These are phyloP conservation scores for Parnassius apollo DNA, from an alignment of 2,888 invertebrate genomes.

Conservation along the genomic window DNA sequence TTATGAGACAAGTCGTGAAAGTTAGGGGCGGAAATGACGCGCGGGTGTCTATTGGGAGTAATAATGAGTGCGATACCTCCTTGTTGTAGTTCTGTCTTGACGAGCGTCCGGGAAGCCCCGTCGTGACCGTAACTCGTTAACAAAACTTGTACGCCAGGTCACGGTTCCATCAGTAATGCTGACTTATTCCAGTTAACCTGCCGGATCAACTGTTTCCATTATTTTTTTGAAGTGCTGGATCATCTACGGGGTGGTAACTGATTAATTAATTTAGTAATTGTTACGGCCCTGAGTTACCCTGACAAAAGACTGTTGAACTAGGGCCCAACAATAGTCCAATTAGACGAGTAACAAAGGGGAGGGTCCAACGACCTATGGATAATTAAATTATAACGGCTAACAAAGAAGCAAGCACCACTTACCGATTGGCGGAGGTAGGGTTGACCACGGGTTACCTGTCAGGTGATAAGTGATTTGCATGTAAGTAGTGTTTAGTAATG, in stretches of 20 bases:
- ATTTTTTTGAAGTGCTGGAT: conserved; percentile 47
- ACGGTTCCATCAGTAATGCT: conserved; percentile 59
- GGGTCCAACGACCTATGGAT: no score
- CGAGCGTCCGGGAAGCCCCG: conserved; percentile 57
- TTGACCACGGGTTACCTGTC: no score
- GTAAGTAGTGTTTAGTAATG: no score
- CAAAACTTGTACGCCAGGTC: conserved; percentile 54
- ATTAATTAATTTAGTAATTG: no score
- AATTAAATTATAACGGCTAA: no score
- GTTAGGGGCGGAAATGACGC: conserved; percentile 72
- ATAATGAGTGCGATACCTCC: conserved; percentile 40
- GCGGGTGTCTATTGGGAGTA: conserved; percentile 38
- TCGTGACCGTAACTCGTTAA: conserved; percentile 52
- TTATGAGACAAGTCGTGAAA: conserved; percentile 69
- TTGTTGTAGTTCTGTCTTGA: conserved; percentile 44
- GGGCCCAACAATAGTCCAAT: no score
- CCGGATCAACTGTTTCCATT: conserved; percentile 46
- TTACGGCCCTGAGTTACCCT: no score
- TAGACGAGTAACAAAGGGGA: no score
- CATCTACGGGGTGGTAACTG: conserved; percentile 40
- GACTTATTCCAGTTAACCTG: conserved; percentile 55
- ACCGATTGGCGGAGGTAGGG: no score
- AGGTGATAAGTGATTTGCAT: no score
- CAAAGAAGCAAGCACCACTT: no score
- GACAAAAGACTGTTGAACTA: no score